phyloP scores from a whole-genome alignment of 2,888 invertebrate species.

The Zygaena filipendulae region DNA sequence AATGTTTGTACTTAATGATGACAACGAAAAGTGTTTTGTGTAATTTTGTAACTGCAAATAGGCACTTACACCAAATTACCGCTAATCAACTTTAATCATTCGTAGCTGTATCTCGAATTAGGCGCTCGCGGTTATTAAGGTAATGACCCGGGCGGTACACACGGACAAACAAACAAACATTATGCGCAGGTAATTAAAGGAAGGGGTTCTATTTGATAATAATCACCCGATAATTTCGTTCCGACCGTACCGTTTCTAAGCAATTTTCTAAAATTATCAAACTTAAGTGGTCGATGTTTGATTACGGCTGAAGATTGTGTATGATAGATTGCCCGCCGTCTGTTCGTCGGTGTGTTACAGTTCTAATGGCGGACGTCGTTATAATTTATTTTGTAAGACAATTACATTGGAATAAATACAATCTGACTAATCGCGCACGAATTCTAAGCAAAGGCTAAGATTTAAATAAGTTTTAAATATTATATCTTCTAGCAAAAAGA shows the following conservation, averaged over 20 bases:
- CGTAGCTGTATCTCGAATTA: conserved; percentile 38
- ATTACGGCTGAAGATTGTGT: conserved; percentile 40
- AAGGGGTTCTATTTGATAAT: conserved; percentile 62
- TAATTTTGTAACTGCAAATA: no score
- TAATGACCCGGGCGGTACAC: conserved; percentile 47
- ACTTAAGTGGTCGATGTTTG: conserved; percentile 40
- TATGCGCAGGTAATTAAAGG: conserved; percentile 60
- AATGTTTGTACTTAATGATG: conserved; percentile 23
- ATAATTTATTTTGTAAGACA: no score
- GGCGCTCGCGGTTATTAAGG: conserved; percentile 44
- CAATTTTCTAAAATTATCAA: conserved; percentile 60
- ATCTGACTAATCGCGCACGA: no score
- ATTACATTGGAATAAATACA: no score
- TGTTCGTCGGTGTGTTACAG: conserved; percentile 23
- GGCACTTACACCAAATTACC: conserved; percentile 45
- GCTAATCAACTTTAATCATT: conserved; percentile 50
- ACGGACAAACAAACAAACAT: conserved; percentile 63
- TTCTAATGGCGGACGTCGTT: conserved; percentile 17
- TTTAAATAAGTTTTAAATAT: no score
- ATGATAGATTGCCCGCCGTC: conserved; percentile 51
- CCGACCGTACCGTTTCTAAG: conserved; percentile 32
- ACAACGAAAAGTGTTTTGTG: conserved; percentile 40
- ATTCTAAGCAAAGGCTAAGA: no score
- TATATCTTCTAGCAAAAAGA: no score
- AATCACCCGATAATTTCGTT: conserved; percentile 57